Evolutionary conservation across 92 coral and sea anemone species (phyloP), one percentile per base, ranked within the genome.

Genomic region (Muricea muricata): DNA sequence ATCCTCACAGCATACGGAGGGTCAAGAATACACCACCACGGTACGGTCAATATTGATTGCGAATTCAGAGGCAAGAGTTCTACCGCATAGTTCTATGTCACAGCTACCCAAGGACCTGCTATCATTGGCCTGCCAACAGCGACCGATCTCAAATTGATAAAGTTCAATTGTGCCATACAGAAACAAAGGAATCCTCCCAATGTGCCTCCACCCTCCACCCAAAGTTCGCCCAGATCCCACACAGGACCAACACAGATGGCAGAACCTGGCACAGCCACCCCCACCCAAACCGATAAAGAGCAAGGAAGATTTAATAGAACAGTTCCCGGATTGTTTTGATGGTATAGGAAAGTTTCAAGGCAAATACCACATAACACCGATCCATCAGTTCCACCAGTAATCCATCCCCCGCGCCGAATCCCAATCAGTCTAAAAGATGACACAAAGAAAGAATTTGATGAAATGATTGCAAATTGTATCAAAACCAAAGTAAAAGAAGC

Each of bases 271-370:
- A 30, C 77, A 15, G 21, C 7, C 28, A 26, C 21, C 37, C 46
- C 14, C 39, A 12, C n/a, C 2, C 80, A 74, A 72, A 73, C 87
- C 74, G 32, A 72, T 83, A 7, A 32, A 66, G 70, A 50, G 50
- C 58, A 72, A 73, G 41, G 3, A 72, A 24, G 81, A 90, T 40
- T 60, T 90, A 47, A 29, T 84, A 56, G 58, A 47, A 1, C 37
- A 18, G 54, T 81, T 66, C 39, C 90, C 85, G 48, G 65, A 60
- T n/a, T 90, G 90, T 46, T 86, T 90, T 58, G 66, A 90, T 47
- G 90, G 90, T 1, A 77, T 70, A 10, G 90, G 90, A 20, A 90
- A 90, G 52, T 90, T 86, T 83, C 85, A 63, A 83, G 91, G 93
- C 29, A 52, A 90, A 39, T 87, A 87, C 67, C 93, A 87, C 74